phyloP scores from a whole-genome alignment of 2,113 vertebrate genomes.

The Labrus mixtus region DNA sequence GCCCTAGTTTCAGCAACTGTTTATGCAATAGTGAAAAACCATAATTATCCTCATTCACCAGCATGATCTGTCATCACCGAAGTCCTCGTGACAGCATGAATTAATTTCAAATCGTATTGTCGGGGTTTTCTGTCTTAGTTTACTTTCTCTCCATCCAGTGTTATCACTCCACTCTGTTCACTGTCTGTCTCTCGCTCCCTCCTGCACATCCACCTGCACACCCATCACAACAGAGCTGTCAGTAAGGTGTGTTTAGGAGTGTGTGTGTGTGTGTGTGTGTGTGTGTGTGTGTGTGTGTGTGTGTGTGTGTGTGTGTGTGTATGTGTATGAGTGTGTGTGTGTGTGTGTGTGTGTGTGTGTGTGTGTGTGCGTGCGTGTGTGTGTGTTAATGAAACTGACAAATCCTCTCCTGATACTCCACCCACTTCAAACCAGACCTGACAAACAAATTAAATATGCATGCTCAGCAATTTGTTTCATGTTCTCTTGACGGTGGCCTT shows the following conservation, averaged over 20 bases:
- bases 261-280: neutral
- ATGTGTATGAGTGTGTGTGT: slow-evolving; percentile 1
- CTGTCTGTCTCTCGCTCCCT: slow-evolving; percentile 2
- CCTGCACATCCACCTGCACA: slow-evolving; percentile 34
- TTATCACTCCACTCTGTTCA: neutral
- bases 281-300: neutral
- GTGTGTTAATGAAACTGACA: slow-evolving; percentile 61
- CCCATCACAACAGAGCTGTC: slow-evolving; percentile 46
- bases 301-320: slow-evolving; percentile 24
- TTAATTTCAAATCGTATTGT: slow-evolving; percentile 25
- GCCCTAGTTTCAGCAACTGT: too few relatives aligned
- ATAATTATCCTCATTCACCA: neutral
- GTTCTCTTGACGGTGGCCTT: slow-evolving; percentile 39
- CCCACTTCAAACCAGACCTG: slow-evolving; percentile 55
- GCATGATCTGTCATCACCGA: slow-evolving; percentile 5
- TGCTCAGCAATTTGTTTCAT: slow-evolving; percentile 52
- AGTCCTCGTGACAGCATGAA: slow-evolving; percentile 18
- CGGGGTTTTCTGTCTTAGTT: slow-evolving; percentile 15
- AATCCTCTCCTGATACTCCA: slow-evolving; percentile 39
- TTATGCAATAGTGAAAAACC: too few relatives aligned
- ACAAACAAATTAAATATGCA: slow-evolving; percentile 68
- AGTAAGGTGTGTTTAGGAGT: slow-evolving; percentile 26
- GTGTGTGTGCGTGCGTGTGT: slow-evolving; percentile 10
- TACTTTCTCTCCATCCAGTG: neutral
- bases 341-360: neutral